phyloP scores from a whole-genome alignment of 2,113 vertebrate species.

The Hiodon tergisus region DNA sequence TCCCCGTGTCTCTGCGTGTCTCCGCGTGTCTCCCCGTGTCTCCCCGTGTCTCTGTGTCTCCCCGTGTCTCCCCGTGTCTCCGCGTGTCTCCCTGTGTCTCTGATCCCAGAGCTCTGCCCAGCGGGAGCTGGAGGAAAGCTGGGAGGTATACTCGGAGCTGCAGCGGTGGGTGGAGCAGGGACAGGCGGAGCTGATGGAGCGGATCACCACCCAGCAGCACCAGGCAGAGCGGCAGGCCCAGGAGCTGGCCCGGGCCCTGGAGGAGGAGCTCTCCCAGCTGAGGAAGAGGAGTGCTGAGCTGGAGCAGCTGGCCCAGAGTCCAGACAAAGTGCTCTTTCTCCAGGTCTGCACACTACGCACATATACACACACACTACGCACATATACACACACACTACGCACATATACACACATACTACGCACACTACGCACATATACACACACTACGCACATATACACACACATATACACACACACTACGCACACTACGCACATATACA shows the following conservation, averaged over 20 bases:
- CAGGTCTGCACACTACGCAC: conserved; percentile 48
- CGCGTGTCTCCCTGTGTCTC: neutral
- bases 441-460: neutral
- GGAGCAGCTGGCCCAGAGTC: conserved; percentile 46
- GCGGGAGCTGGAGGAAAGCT: conserved; percentile 69
- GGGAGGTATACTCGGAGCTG: conserved; percentile 64
- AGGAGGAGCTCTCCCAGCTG: conserved; percentile 61
- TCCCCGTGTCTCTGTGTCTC: neutral
- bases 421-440: conserved; percentile 1
- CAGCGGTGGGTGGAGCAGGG: conserved; percentile 64
- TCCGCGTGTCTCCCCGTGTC: neutral
- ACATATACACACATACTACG: neutral
- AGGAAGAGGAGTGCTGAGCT: conserved; percentile 59
- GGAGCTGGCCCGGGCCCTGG: conserved; percentile 55
- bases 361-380: neutral
- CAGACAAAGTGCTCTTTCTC: conserved; percentile 61
- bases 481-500: conserved; percentile 1
- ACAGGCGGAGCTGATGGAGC: conserved; percentile 65
- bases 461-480: neutral
- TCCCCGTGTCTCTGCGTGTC: too few relatives aligned
- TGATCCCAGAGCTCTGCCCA: conserved; percentile 52
- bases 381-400: neutral
- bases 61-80: neutral
- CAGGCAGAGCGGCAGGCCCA: conserved; percentile 56
- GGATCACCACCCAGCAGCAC: conserved; percentile 50